Conservation (phyloP, 1,140 invertebrate genomes). For the Lysiphlebus fabarum region DNA sequence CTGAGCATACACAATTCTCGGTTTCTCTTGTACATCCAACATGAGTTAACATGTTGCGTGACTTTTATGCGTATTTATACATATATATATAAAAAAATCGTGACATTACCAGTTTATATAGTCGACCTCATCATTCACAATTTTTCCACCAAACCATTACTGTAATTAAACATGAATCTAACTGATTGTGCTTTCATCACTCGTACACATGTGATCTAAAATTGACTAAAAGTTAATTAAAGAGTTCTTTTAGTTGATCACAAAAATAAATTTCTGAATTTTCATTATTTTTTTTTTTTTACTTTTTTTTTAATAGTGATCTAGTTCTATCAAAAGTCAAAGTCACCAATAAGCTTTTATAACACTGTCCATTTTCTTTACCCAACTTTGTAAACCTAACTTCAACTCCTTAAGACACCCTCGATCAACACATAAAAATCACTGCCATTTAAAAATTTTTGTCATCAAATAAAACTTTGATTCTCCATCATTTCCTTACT, state of each 20-base stretch:
- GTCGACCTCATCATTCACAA: conserved; percentile 21
- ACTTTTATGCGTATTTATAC: conserved; percentile 27
- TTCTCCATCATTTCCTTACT: conserved; percentile 5
- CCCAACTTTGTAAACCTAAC: background rate
- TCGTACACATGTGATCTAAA: too few species aligned
- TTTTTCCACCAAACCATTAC: conserved; percentile 31
- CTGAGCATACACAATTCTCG: conserved; percentile 1
- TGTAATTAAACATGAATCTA: conserved; percentile 41
- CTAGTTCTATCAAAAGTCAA: background rate
- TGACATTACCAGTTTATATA: conserved; percentile 34
- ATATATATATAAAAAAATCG: background rate
- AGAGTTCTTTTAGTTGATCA: background rate
- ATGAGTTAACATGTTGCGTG: conserved; percentile 27
- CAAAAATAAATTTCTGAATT: background rate
- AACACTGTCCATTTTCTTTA: too few species aligned
- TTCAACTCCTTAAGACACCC: background rate
- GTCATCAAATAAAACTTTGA: conserved; percentile 4
- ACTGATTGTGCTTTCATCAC: conserved; percentile 32
- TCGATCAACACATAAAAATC: background rate
- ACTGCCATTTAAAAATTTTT: background rate
- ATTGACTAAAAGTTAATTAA: conserved; percentile 1
- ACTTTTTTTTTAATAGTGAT: background rate
- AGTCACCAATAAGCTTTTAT: conserved; percentile 1
- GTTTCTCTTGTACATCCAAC: background rate
- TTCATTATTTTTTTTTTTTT: background rate